Evolutionary conservation across 2,797 vertebrate species (phyloP).

Genomic region (Molossus molossus): DNA sequence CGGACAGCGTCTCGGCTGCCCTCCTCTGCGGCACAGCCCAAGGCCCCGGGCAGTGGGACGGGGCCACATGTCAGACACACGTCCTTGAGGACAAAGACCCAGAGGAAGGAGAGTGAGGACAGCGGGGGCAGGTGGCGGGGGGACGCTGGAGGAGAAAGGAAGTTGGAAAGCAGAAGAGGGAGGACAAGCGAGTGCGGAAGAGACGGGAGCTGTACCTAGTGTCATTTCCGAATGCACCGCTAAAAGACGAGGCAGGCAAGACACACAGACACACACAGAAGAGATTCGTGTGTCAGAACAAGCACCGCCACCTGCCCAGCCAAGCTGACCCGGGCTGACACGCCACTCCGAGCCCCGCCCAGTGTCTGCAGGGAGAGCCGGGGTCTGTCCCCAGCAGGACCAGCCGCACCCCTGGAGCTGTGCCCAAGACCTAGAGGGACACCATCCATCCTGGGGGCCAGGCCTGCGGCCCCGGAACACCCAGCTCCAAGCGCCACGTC

Average conservation of each 20-base stretch:
- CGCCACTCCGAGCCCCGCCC: neutral
- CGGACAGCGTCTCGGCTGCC: neutral
- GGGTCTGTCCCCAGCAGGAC: neutral
- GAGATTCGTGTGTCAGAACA: constrained; percentile 92
- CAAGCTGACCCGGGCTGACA: neutral
- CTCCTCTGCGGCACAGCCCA: neutral
- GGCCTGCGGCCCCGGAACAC: accelerated
- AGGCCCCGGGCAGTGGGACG: neutral
- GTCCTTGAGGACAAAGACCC: constrained; percentile 72
- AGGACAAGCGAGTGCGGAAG: constrained; percentile 81
- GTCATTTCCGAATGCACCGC: constrained; percentile 95
- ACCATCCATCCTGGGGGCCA: accelerated
- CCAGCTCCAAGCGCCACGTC: accelerated
- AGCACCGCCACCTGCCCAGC: neutral
- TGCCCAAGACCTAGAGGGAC: neutral
- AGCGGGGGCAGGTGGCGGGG: constrained; percentile 68
- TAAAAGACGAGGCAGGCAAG: constrained; percentile 92
- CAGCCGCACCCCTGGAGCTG: neutral
- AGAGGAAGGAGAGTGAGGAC: constrained; percentile 73
- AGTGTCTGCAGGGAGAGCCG: neutral
- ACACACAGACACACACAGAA: constrained; percentile 90
- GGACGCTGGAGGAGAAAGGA: constrained; percentile 75
- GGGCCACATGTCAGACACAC: constrained; percentile 75
- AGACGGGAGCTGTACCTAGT: constrained; percentile 94
- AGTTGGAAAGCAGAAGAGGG: constrained; percentile 78